Percentiles rank a stretch among this genome's conserved stretches.
Conservation (phyloP, 1,140 invertebrate species). For the Tetranychus urticae region DNA sequence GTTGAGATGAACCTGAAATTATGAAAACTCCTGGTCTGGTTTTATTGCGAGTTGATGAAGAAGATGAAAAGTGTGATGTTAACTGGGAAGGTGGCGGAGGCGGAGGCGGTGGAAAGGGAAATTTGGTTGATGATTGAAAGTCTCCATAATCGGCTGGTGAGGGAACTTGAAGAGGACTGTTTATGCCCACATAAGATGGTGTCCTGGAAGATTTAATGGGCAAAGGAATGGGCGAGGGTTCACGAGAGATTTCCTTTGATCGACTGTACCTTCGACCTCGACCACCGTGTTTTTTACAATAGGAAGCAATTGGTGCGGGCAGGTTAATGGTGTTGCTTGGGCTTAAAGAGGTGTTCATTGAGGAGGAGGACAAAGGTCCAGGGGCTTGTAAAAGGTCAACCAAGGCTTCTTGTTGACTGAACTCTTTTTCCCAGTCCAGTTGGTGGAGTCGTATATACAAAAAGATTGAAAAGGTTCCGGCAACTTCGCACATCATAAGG, state of each 20-base stretch:
- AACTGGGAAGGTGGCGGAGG: not conserved
- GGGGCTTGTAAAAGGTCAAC: not conserved
- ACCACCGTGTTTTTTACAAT: conserved; percentile 7
- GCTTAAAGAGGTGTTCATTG: not conserved
- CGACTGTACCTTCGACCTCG: conserved; percentile 5
- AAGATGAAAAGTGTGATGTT: not conserved
- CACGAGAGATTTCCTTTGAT: conserved; percentile 2
- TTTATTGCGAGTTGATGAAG: conserved; percentile 15
- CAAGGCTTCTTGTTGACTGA: not conserved
- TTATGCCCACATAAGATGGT: not conserved
- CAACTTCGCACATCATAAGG: conserved; percentile 52
- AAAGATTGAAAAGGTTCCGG: conserved; percentile 60
- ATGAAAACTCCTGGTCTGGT: conserved; percentile 15
- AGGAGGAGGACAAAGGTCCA: not conserved
- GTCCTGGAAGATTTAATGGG: not conserved
- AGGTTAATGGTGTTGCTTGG: not conserved
- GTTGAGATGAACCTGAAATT: conserved; percentile 12
- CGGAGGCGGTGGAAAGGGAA: conserved; percentile 1
- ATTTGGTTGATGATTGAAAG: not conserved
- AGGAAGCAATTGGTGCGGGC: not conserved
- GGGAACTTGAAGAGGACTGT: not conserved
- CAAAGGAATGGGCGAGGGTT: conserved; percentile 9
- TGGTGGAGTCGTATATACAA: conserved; percentile 53
- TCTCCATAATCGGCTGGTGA: not conserved
- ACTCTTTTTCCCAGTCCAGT: conserved; percentile 22